phyloP scores from a whole-genome alignment of 2,797 vertebrate genomes.

The Denticeps clupeoides region DNA sequence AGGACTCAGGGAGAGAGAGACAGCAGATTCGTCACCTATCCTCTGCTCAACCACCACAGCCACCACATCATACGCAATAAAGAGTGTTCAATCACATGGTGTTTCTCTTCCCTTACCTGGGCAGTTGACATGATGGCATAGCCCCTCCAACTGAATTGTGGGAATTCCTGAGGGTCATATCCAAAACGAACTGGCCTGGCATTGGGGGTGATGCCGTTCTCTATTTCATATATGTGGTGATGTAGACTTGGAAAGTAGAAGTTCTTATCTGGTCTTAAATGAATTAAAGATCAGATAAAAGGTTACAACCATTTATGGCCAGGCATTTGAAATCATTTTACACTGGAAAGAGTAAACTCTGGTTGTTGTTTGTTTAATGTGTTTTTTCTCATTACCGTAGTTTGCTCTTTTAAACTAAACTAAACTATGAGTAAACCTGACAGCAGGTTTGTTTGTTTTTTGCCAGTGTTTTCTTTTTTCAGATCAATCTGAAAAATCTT shows the following conservation, averaged over 20 bases:
- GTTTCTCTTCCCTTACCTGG: no score
- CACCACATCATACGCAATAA: conserved; percentile 14
- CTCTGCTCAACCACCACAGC: conserved; percentile 11
- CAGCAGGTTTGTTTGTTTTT: no score
- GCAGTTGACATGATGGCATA: conserved; percentile 74
- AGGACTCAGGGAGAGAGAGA: conserved; percentile 28
- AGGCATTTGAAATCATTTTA: no score
- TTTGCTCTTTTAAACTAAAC: no score
- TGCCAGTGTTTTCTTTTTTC: no score
- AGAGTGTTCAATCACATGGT: no score
- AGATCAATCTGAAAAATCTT: no score
- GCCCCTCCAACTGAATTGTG: conserved; percentile 83
- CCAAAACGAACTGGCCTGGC: conserved; percentile 71
- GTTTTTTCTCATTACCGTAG: no score
- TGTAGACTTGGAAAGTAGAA: conserved; percentile 80
- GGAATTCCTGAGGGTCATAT: conserved; percentile 70
- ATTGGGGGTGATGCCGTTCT: conserved; percentile 67
- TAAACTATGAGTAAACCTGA: no score
- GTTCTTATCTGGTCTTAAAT: conserved; percentile 60
- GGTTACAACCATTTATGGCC: no score
- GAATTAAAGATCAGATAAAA: not conserved
- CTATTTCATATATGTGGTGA: conserved; percentile 82
- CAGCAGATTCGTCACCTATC: not conserved
- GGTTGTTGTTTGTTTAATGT: no score
- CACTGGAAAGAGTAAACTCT: no score